A percentile compares a stretch with the other conserved stretches of the same genome.
phyloP scores from a whole-genome alignment of 2,113 vertebrate genomes.

The Pedetes capensis region DNA sequence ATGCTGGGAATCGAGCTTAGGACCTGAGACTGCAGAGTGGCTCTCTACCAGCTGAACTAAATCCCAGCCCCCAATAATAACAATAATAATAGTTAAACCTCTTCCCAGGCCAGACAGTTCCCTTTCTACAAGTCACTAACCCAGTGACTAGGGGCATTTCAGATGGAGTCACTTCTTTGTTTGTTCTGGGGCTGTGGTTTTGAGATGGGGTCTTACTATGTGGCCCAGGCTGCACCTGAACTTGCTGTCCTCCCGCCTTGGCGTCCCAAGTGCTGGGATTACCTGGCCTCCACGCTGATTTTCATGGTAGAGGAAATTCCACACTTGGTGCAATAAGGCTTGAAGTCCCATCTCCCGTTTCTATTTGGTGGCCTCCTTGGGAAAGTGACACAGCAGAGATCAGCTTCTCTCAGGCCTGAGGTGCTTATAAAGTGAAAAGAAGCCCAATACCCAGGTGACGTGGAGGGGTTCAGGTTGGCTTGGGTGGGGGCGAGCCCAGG shows the following conservation, averaged over 20 bases:
- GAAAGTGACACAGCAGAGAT: no score
- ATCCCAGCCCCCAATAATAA: no score
- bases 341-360: accelerated
- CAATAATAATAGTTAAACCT: no score
- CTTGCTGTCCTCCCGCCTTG: not conserved
- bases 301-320: not conserved
- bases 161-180: not conserved
- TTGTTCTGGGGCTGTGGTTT: not conserved
- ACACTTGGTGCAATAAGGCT: accelerated
- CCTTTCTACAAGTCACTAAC: not conserved
- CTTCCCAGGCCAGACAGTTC: not conserved
- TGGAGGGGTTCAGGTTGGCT: not conserved
- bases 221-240: not conserved
- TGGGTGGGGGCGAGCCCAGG: no score
- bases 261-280: not conserved
- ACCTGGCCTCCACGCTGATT: not conserved
- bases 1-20: no score
- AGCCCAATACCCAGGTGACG: accelerated
- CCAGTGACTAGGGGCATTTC: not conserved
- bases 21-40: no score
- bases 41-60: no score
- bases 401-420: not conserved
- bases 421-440: not conserved
- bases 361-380: not conserved
- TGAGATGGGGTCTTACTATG: not conserved